Conservation (phyloP, 53 echinoderm and acorn worm genomes). For the Echinarachnius parma region DNA sequence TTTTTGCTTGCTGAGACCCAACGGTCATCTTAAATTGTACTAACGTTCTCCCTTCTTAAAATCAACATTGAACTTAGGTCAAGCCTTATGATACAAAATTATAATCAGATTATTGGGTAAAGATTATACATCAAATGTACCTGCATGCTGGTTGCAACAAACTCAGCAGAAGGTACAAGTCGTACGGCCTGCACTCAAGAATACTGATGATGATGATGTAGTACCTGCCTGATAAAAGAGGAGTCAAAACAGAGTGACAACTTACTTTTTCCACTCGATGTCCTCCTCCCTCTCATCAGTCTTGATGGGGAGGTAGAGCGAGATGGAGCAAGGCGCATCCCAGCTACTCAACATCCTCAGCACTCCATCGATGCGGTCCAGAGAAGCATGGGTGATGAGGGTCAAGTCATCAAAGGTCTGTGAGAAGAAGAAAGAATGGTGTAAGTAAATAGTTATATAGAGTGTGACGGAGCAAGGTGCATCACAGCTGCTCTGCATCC, state of each 20-base stretch:
- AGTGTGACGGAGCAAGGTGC: conserved; percentile 78
- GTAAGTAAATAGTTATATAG: too few relatives aligned
- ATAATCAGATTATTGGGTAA: too few relatives aligned
- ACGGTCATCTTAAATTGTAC: too few relatives aligned
- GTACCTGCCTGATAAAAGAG: not conserved
- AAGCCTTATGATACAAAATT: too few relatives aligned
- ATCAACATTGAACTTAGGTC: too few relatives aligned
- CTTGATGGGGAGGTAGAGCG: conserved; percentile 81
- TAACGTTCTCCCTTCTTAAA: too few relatives aligned
- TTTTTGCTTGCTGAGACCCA: too few relatives aligned
- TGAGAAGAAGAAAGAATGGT: too few relatives aligned
- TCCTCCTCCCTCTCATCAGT: conserved; percentile 57
- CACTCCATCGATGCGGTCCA: conserved; percentile 80
- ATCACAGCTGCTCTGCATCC: conserved; percentile 69
- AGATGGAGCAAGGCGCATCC: conserved; percentile 83
- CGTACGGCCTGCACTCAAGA: too few relatives aligned
- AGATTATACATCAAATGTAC: too few relatives aligned
- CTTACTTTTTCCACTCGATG: conserved; percentile 85
- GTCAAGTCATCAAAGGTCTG: conserved; percentile 49
- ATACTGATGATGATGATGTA: not conserved
- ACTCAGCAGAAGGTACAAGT: too few relatives aligned
- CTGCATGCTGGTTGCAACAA: too few relatives aligned
- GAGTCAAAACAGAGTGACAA: not conserved
- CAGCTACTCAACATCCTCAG: conserved; percentile 67
- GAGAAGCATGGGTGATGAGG: conserved; percentile 80